These are phyloP conservation scores for Agrilus planipennis DNA, from an alignment of 1,140 invertebrate genomes.

Conservation along the genomic window DNA sequence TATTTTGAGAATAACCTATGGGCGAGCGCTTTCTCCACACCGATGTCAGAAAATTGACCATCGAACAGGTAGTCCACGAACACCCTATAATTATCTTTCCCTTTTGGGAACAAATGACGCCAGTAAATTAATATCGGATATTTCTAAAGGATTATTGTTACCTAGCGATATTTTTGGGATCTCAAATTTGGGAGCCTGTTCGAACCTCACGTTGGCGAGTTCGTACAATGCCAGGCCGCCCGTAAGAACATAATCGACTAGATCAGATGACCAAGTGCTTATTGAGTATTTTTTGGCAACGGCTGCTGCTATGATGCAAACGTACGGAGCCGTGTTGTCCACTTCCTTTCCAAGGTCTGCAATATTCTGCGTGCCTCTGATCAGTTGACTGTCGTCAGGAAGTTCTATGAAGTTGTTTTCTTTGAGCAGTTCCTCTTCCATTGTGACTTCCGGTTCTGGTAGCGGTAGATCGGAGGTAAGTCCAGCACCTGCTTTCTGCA, in stretches of 20 bases:
- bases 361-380: conserved; percentile 34
- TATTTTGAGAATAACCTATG: conserved; percentile 31
- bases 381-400: conserved; percentile 38
- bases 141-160: too few species aligned
- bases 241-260: conserved; percentile 38
- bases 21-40: conserved; percentile 19
- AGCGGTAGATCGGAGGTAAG: background rate
- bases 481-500: background rate
- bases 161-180: conserved; percentile 19
- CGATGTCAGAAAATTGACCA: conserved; percentile 16
- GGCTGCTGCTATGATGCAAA: conserved; percentile 40
- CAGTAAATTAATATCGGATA: too few species aligned
- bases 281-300: conserved; percentile 40
- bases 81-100: conserved; percentile 20
- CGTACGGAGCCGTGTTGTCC: conserved; percentile 36
- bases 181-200: conserved; percentile 29
- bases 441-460: conserved; percentile 20
- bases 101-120: too few species aligned
- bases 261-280: conserved; percentile 36
- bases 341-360: conserved; percentile 24
- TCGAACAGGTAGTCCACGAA: conserved; percentile 24
- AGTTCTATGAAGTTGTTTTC: conserved; percentile 38
- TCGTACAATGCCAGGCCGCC: conserved; percentile 37
- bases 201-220: conserved; percentile 26
- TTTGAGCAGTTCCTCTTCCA: conserved; percentile 35